phyloP scores from a whole-genome alignment of 2,888 invertebrate genomes.

The Melinaea marsaeus region DNA sequence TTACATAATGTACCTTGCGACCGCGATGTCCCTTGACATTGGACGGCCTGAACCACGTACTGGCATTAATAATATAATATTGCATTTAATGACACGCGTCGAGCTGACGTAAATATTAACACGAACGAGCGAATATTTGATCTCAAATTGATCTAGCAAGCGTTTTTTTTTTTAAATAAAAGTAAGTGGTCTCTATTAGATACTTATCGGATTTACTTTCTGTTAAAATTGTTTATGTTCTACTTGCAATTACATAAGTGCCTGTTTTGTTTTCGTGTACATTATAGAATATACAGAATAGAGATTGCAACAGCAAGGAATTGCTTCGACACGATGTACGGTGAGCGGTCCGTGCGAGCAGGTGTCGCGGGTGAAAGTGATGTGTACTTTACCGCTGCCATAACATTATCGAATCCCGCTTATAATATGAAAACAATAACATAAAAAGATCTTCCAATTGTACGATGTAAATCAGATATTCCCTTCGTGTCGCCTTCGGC shows the following conservation, averaged over 20 bases:
- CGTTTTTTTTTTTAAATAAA: too few species aligned
- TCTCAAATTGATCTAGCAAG: too few species aligned
- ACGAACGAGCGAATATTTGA: too few species aligned
- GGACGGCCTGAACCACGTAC: conserved; percentile 66
- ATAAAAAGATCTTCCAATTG: too few species aligned
- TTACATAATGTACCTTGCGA: conserved; percentile 55
- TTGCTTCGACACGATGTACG: conserved; percentile 48
- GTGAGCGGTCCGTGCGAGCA: conserved; percentile 50
- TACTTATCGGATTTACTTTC: conserved; percentile 14
- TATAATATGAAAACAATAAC: too few species aligned
- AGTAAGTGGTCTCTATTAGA: conserved; percentile 11
- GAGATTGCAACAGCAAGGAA: conserved; percentile 31
- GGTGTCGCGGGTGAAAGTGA: conserved; percentile 57
- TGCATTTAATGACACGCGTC: conserved; percentile 14
- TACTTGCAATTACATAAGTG: background rate
- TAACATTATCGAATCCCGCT: conserved; percentile 13
- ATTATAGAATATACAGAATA: background rate
- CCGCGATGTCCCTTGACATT: conserved; percentile 68
- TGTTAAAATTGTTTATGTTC: conserved; percentile 16
- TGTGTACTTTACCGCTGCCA: conserved; percentile 25
- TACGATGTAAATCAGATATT: too few species aligned
- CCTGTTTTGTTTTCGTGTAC: background rate
- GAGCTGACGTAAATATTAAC: background rate
- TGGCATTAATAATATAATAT: conserved; percentile 59
- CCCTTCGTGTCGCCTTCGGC: conserved; percentile 16